These are phyloP conservation scores for Craniophora ligustri DNA, from an alignment of 2,888 invertebrate genomes.

Conservation along the genomic window DNA sequence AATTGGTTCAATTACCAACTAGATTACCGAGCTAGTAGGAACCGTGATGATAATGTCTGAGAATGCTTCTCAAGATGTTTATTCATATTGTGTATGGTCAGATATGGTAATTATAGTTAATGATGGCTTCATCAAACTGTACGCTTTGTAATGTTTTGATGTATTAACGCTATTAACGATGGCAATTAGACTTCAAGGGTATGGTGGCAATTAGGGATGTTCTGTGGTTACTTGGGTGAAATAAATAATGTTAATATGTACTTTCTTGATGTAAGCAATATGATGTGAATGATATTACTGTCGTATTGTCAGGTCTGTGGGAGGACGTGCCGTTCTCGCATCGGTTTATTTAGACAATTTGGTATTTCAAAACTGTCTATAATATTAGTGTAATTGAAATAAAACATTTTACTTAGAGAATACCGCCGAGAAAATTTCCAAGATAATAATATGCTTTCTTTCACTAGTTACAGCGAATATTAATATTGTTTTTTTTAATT, in stretches of 20 bases:
- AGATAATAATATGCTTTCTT: too few species aligned
- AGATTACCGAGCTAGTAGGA: conserved; percentile 37
- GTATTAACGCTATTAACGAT: conserved; percentile 1
- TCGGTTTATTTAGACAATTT: too few species aligned
- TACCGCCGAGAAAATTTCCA: too few species aligned
- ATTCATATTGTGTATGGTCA: not conserved
- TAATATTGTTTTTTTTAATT: too few species aligned
- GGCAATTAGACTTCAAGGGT: not conserved
- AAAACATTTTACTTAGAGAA: too few species aligned
- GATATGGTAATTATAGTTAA: conserved; percentile 22
- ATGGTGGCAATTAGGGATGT: not conserved
- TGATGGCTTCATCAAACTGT: conserved; percentile 3
- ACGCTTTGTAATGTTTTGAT: conserved; percentile 7
- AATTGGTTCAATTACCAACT: conserved; percentile 57
- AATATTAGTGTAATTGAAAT: too few species aligned
- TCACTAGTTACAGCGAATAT: too few species aligned
- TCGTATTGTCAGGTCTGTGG: too few species aligned
- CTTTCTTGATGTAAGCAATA: too few species aligned
- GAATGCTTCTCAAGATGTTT: conserved; percentile 16
- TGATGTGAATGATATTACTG: too few species aligned
- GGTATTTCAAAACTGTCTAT: too few species aligned
- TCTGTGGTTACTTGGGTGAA: not conserved
- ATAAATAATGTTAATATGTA: not conserved
- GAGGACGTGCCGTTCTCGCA: too few species aligned
- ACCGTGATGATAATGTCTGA: conserved; percentile 28